Conservation (phyloP, 2,797 vertebrate species). For the Mycteria americana region DNA sequence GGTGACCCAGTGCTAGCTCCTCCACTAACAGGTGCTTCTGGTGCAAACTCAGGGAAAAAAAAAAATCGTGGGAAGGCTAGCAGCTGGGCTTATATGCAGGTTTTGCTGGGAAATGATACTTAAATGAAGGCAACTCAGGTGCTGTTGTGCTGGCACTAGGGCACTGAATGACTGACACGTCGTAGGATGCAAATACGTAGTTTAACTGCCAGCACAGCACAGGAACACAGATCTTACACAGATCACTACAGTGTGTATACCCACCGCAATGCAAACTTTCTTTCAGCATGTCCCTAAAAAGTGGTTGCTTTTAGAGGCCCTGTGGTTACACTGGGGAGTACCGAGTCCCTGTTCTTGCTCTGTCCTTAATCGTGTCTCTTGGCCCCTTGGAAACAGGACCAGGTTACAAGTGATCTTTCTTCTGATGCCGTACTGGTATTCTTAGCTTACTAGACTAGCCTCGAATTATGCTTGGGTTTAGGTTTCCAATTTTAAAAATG, state of each 20-base stretch:
- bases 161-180: rapidly evolving
- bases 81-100: background rate
- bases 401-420: background rate
- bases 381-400: background rate
- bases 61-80: background rate
- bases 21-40: background rate
- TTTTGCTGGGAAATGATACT: background rate
- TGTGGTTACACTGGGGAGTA: rapidly evolving
- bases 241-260: background rate
- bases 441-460: background rate
- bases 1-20: background rate
- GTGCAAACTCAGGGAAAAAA: background rate
- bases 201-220: background rate
- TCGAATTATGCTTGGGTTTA: background rate
- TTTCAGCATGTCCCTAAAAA: background rate
- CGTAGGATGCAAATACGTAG: background rate
- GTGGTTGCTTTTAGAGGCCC: background rate
- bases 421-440: background rate
- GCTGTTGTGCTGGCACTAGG: background rate
- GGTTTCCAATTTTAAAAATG: background rate
- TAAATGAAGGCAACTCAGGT: background rate
- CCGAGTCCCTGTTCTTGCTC: background rate
- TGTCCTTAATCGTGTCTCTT: background rate
- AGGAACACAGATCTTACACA: background rate
- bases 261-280: background rate